Evolutionary conservation across 2,888 invertebrate species (phyloP).

Genomic region (Hymenopus coronatus): DNA sequence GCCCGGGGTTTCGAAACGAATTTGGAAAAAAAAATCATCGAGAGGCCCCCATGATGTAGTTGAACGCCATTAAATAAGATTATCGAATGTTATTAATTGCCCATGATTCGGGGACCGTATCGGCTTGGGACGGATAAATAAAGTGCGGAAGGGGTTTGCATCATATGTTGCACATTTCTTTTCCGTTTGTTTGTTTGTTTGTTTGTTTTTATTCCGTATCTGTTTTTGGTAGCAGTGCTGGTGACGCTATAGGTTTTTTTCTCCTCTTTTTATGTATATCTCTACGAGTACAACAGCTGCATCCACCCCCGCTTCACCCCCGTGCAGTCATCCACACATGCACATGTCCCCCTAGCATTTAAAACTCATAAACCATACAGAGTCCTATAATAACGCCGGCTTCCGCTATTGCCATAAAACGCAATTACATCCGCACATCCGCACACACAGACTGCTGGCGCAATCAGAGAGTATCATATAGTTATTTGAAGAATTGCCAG

Average conservation of each 20-base stretch:
- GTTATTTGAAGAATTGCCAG: slow-evolving; percentile 28
- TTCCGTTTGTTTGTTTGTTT: not conserved
- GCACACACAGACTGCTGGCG: not conserved
- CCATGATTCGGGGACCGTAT: slow-evolving; percentile 24
- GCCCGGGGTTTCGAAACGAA: slow-evolving; percentile 23
- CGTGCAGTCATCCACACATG: not conserved
- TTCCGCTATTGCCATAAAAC: slow-evolving; percentile 23
- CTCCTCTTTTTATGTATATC: not conserved
- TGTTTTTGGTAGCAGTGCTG: not conserved
- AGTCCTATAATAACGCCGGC: slow-evolving; percentile 14
- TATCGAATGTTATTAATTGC: slow-evolving; percentile 32
- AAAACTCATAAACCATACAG: slow-evolving; percentile 26
- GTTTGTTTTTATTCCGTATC: not conserved
- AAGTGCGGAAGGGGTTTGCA: not conserved
- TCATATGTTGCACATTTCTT: not conserved
- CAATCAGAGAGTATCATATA: slow-evolving; percentile 1
- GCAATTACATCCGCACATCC: slow-evolving; percentile 7
- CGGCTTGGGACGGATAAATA: slow-evolving; percentile 30
- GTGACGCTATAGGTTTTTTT: not conserved
- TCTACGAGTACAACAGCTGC: not conserved
- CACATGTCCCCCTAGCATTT: slow-evolving; percentile 25
- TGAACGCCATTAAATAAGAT: slow-evolving; percentile 32
- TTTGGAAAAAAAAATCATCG: slow-evolving; percentile 23
- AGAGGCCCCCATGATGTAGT: slow-evolving; percentile 21
- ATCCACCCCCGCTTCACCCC: not conserved